Base-by-base conservation (phyloP, 2,113 vertebrate species). In the Lagopus leucura region DNA sequence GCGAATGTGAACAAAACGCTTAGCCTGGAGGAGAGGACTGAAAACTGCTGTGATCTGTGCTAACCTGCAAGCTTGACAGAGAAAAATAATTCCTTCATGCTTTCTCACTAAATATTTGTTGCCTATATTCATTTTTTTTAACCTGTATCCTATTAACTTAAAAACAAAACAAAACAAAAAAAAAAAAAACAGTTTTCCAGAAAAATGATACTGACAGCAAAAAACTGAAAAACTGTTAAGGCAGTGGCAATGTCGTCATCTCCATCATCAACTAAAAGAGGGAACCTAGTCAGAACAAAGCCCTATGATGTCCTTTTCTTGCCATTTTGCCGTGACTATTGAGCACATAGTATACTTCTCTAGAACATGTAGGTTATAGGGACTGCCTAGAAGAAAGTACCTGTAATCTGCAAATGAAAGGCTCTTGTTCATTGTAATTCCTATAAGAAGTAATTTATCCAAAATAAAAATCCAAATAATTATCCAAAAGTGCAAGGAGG, bases 381-480 rank as follows among this genome's bases (percentile, higher is more conserved):
- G 42, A 38, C 76, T 32, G 34, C 45, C 76, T 90, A 4, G 6
- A 63, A 83, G 57, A 69, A 96, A 83, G 22, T 60, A 34, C 17
- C 65, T 19, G 40, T 20, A 55, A 30, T 50, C 24, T 58, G 21
- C 36, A 58, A 80, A 38, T 42, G 58, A 69, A 78, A 83, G 48
- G 5, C 45, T 94, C 52, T 72, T 52, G 10, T 63, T 96, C 61
- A 36, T 64, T 84, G 48, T 67, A 78, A 47, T 89, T 64, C 88
- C 89, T 90, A 76, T 65, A 79, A 95, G 88, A 22, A 58, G 22
- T 71, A 71, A 84, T 66, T 77, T 88, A 95, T 74, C 20, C 50
- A 61, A 71, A 94, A 22, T 57, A 5, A 93, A 92, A n/a, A n/a
- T n/a, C n/a, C n/a, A n/a, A n/a, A n/a, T n/a, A n/a, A n/a, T n/a